These are phyloP conservation scores for Tachuris rubrigastra DNA, from an alignment of 2,113 vertebrate genomes.

Conservation along the genomic window DNA sequence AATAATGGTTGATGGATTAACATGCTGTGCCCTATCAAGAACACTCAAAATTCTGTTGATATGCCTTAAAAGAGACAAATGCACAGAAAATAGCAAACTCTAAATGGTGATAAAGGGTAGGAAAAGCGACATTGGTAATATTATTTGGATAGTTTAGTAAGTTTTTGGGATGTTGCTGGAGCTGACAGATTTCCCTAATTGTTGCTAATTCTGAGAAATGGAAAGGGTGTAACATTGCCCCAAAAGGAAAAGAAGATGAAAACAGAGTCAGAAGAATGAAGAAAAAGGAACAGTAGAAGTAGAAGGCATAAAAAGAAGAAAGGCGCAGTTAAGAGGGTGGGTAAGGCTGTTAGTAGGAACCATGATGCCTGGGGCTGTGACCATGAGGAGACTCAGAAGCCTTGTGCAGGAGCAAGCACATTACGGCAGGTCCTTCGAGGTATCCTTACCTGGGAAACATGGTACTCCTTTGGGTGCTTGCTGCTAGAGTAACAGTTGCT, in stretches of 20 bases:
- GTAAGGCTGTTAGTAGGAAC: not conserved
- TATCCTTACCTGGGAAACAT: not conserved
- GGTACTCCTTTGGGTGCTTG: not conserved
- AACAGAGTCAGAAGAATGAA: not conserved
- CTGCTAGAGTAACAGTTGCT: not conserved
- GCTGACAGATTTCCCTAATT: not conserved
- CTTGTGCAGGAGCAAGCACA: not conserved
- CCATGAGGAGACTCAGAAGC: not conserved
- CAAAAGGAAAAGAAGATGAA: not conserved
- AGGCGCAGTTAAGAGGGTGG: not conserved
- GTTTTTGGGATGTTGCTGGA: not conserved
- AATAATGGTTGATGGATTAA: not conserved
- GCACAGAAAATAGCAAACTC: not conserved
- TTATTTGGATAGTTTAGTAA: not conserved
- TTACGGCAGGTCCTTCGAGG: not conserved
- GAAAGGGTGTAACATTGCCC: not conserved
- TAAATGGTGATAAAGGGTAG: not conserved
- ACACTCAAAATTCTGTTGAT: not conserved
- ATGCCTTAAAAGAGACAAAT: not conserved
- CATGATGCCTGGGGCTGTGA: not conserved
- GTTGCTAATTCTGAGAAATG: not conserved
- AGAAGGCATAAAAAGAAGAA: not conserved
- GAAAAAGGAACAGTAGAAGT: not conserved
- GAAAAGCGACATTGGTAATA: not conserved
- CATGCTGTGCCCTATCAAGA: not conserved